These are phyloP conservation scores for Yasuhikotakia modesta DNA, from an alignment of 2,797 vertebrate genomes.

Conservation along the genomic window DNA sequence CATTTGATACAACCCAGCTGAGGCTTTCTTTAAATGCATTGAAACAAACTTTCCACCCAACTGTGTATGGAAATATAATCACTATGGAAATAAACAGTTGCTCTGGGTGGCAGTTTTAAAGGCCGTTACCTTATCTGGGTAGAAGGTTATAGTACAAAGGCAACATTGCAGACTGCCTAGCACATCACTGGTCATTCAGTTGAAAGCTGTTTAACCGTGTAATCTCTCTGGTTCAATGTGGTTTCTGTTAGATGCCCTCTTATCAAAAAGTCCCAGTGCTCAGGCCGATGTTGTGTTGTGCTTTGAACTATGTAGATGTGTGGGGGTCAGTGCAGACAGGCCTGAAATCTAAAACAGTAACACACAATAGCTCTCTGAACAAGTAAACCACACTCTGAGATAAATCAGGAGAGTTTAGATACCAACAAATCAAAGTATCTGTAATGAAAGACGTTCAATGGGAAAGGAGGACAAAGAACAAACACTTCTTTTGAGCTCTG, in stretches of 20 bases:
- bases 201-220: neutral
- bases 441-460: neutral
- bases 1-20: conserved; percentile 56
- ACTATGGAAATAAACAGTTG: conserved; percentile 64
- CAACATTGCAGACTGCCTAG: conserved; percentile 20
- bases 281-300: conserved; percentile 6
- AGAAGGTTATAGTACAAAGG: conserved; percentile 35
- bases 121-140: conserved; percentile 45
- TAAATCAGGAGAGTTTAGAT: conserved; percentile 18
- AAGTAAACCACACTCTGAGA: conserved; percentile 45
- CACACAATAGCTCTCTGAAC: conserved; percentile 13
- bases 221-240: conserved; percentile 46
- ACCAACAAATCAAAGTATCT: conserved; percentile 9
- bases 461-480: neutral
- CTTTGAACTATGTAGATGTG: conserved; percentile 36
- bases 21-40: conserved; percentile 31
- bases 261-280: conserved; percentile 32
- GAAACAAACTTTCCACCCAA: conserved; percentile 59
- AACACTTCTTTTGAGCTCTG: conserved; percentile 4
- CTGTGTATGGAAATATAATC: conserved; percentile 58
- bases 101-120: conserved; percentile 16
- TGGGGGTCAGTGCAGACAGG: conserved; percentile 3
- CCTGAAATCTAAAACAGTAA: conserved; percentile 52
- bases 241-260: conserved; percentile 53
- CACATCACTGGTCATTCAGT: conserved; percentile 11